These are phyloP conservation scores for Falcunculus frontatus DNA, from an alignment of 2,113 vertebrate genomes.

Conservation along the genomic window DNA sequence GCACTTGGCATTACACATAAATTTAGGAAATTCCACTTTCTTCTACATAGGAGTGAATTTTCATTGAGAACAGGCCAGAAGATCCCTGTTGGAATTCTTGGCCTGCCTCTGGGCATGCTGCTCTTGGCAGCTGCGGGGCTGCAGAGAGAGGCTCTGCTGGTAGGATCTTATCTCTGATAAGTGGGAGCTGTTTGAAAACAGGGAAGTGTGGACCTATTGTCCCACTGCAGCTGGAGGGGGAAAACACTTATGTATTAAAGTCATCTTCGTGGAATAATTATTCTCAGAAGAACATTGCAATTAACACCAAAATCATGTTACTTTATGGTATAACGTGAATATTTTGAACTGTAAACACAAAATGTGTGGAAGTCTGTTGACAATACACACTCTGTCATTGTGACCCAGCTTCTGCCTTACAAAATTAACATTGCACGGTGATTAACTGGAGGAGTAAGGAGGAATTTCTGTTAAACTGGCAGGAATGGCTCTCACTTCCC, in stretches of 20 bases:
- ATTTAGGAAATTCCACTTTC: conserved; percentile 24
- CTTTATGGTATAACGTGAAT: not conserved
- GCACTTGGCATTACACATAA: not conserved
- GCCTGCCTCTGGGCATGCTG: not conserved
- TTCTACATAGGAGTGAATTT: conserved; percentile 10
- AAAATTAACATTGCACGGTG: too few species aligned
- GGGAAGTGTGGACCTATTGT: not conserved
- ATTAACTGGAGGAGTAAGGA: not conserved
- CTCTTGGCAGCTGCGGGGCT: conserved; percentile 37
- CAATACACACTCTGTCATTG: not conserved
- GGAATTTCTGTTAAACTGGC: not conserved
- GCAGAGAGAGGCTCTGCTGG: conserved; percentile 30
- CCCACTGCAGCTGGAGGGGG: not conserved
- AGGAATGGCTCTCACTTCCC: not conserved
- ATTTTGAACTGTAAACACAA: not conserved
- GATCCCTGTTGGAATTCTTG: conserved; percentile 50
- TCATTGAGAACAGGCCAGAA: conserved; percentile 44
- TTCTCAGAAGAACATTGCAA: not conserved
- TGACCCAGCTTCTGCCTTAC: not conserved
- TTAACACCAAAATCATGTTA: not conserved
- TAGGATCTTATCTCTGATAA: conserved; percentile 42
- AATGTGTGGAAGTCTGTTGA: not conserved
- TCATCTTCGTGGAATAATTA: not conserved
- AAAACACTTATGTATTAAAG: not conserved
- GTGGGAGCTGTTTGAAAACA: conserved; percentile 11